Conservation (phyloP, 2,888 invertebrate species). For the Fissipunctia ypsillon region DNA sequence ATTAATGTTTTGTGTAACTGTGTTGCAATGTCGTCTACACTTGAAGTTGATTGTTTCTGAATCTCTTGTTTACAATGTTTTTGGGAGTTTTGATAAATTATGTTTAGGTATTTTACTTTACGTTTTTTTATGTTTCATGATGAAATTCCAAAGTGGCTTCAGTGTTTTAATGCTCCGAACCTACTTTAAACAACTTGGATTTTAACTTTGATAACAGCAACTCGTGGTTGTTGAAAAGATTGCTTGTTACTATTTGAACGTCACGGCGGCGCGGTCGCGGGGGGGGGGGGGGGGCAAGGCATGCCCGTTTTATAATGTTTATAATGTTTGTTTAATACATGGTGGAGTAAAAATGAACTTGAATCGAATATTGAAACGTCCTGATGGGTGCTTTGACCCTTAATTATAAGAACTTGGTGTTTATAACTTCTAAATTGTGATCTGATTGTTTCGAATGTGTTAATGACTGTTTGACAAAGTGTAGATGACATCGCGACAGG, state of each 20-base stretch:
- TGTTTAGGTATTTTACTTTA: slow-evolving; percentile 29
- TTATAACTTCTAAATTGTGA: slow-evolving; percentile 59
- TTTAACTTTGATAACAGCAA: not conserved
- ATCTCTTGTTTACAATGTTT: slow-evolving; percentile 50
- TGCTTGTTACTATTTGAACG: not conserved
- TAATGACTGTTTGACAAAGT: slow-evolving; percentile 38
- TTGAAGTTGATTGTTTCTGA: slow-evolving; percentile 41
- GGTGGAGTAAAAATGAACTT: slow-evolving; percentile 42
- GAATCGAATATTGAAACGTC: slow-evolving; percentile 69
- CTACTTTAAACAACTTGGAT: not conserved
- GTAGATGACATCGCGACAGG: slow-evolving; percentile 65
- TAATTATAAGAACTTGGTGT: slow-evolving; percentile 65
- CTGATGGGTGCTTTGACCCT: slow-evolving; percentile 65
- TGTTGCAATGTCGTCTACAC: slow-evolving; percentile 65
- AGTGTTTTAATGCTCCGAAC: slow-evolving; percentile 13
- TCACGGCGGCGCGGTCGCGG: too few relatives aligned
- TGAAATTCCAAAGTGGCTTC: slow-evolving; percentile 17
- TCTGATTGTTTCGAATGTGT: slow-evolving; percentile 54
- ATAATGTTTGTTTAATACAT: slow-evolving; percentile 5
- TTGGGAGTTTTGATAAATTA: slow-evolving; percentile 1
- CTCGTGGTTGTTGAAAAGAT: not conserved
- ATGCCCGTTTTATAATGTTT: not conserved
- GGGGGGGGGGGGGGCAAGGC: not conserved
- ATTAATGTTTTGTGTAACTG: slow-evolving; percentile 44
- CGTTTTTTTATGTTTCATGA: slow-evolving; percentile 19